Evolutionary conservation across 2,113 vertebrate genomes (phyloP).

Genomic region (Merops nubicus): DNA sequence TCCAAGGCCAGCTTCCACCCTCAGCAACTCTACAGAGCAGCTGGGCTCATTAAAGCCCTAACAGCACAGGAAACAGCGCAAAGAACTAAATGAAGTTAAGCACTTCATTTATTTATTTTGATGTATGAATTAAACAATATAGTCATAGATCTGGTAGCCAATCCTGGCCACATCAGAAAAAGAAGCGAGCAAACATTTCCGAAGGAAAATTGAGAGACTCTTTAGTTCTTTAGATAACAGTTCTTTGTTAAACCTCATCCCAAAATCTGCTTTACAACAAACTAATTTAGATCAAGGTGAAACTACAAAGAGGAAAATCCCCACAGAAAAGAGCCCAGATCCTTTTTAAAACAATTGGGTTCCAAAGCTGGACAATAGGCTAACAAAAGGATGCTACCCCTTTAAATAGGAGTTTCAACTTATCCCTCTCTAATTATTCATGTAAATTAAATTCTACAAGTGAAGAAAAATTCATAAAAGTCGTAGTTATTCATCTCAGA

Average conservation of each 20-base stretch:
- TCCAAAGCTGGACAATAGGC: neutral
- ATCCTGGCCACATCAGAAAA: constrained; percentile 15
- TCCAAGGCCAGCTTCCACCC: constrained; percentile 41
- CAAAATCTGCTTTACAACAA: constrained; percentile 19
- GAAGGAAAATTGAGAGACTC: neutral
- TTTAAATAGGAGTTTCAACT: constrained; percentile 70
- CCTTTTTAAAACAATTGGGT: constrained; percentile 8
- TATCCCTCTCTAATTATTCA: constrained; percentile 76
- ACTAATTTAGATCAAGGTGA: constrained; percentile 43
- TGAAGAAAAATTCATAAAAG: constrained; percentile 85
- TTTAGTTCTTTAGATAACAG: constrained; percentile 22
- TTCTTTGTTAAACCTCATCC: neutral
- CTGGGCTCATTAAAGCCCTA: constrained; percentile 50
- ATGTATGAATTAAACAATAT: constrained; percentile 49
- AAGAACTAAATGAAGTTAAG: constrained; percentile 32
- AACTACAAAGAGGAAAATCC: constrained; percentile 50
- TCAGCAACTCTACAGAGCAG: constrained; percentile 31
- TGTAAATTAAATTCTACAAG: constrained; percentile 83
- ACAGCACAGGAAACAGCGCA: neutral
- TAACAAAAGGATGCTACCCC: constrained; percentile 24
- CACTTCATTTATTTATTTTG: constrained; percentile 55
- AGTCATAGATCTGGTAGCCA: constrained; percentile 7
- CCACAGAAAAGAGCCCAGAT: neutral
- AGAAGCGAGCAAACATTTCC: constrained; percentile 30
- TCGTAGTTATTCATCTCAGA: constrained; percentile 81